Percentiles rank a stretch among this genome's conserved stretches.
Conservation (phyloP, 2,113 vertebrate genomes). For the Corydoras sp. region DNA sequence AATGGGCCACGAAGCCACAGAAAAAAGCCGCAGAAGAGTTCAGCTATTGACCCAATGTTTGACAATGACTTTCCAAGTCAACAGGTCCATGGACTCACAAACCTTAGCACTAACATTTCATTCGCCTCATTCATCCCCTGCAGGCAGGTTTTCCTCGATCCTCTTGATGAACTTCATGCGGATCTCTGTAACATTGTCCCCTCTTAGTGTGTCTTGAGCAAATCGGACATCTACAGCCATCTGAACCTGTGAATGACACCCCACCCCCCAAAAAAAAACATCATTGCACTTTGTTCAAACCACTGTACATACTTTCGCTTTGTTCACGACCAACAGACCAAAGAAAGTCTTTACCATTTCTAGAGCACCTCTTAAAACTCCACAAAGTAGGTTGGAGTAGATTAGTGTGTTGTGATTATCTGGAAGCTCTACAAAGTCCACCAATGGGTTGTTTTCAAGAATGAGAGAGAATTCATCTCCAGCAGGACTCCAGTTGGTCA, state of each 20-base stretch:
- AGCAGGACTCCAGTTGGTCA: slow-evolving; percentile 98
- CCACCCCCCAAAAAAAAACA: no score
- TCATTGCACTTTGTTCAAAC: no score
- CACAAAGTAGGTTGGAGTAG: slow-evolving; percentile 93
- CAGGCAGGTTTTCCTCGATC: slow-evolving; percentile 96
- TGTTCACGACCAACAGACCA: not conserved
- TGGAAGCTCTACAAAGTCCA: slow-evolving; percentile 96
- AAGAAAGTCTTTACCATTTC: slow-evolving; percentile 78
- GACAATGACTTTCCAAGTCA: not conserved
- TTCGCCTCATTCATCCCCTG: slow-evolving; percentile 83
- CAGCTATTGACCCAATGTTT: slow-evolving; percentile 9
- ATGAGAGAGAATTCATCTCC: slow-evolving; percentile 97
- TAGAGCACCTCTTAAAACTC: slow-evolving; percentile 88
- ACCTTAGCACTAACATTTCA: not conserved
- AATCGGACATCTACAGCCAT: slow-evolving; percentile 98
- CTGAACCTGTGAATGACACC: slow-evolving; percentile 75
- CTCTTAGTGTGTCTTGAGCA: slow-evolving; percentile 89
- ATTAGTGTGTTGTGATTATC: slow-evolving; percentile 92
- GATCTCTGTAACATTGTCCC: slow-evolving; percentile 93
- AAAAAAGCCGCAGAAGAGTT: slow-evolving; percentile 1
- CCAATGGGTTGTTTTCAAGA: slow-evolving; percentile 92
- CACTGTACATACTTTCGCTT: not conserved
- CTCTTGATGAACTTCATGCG: slow-evolving; percentile 96
- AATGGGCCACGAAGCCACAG: no score
- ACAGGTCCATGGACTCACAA: no score